Evolutionary conservation across 2,113 vertebrate species (phyloP).

Genomic region (Sitta europaea): DNA sequence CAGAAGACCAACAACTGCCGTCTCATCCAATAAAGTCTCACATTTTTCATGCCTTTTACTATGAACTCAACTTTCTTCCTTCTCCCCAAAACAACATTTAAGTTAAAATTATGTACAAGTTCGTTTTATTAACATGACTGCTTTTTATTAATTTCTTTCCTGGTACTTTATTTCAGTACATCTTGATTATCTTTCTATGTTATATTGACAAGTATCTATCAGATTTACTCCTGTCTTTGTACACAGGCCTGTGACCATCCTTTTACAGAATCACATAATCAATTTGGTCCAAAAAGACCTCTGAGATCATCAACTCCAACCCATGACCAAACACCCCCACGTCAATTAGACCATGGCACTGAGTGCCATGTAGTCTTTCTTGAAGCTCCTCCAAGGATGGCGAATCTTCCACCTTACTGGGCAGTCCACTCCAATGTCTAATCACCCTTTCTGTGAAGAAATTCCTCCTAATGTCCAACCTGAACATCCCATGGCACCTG

Average conservation of each 20-base stretch:
- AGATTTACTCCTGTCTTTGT: not conserved
- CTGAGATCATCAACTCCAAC: not conserved
- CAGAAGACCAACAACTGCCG: not conserved
- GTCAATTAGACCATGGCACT: not conserved
- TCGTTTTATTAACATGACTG: not conserved
- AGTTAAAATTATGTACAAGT: not conserved
- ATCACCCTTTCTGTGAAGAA: not conserved
- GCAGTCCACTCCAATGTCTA: not conserved
- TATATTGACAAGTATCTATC: not conserved
- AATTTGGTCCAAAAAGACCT: not conserved
- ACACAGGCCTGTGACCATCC: not conserved
- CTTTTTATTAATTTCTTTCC: not conserved
- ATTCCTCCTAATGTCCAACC: not conserved
- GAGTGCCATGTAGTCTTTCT: not conserved
- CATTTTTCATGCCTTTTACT: not conserved
- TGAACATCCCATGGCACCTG: not conserved
- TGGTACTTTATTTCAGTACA: not conserved
- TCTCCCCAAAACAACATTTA: not conserved
- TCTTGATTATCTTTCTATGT: not conserved
- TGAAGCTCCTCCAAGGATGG: not conserved
- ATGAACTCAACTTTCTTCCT: not conserved
- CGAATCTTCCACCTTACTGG: fast-evolving
- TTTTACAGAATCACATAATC: not conserved
- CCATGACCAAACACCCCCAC: not conserved
- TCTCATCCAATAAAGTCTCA: not conserved